Conservation (phyloP, 2,797 vertebrate species). For the Nyctalus aviator region DNA sequence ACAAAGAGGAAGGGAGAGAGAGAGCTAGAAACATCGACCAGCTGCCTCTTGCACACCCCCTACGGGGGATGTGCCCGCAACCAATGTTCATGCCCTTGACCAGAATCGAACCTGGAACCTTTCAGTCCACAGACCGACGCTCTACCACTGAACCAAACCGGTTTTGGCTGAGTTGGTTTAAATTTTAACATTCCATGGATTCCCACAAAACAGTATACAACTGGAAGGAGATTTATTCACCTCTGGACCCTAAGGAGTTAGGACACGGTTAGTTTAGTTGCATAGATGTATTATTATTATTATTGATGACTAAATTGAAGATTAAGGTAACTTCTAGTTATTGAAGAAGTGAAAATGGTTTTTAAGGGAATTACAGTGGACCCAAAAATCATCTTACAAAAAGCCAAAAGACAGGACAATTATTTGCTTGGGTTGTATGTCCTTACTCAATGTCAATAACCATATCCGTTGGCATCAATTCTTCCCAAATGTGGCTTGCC, state of each 20-base stretch:
- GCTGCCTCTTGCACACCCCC: no score
- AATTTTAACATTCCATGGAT: neutral
- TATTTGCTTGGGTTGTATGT: neutral
- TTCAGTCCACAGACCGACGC: no score
- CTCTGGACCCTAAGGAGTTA: neutral
- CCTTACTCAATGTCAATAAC: neutral
- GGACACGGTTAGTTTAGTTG: neutral
- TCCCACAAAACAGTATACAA: neutral
- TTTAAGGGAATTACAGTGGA: neutral
- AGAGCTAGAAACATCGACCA: no score
- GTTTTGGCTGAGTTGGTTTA: neutral
- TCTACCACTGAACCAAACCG: no score
- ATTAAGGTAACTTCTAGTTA: conserved; percentile 7
- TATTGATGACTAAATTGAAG: conserved; percentile 12
- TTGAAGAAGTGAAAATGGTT: conserved; percentile 21
- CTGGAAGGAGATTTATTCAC: neutral
- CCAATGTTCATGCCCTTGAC: no score
- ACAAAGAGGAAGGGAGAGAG: no score
- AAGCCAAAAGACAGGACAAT: neutral
- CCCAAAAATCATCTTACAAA: conserved; percentile 7
- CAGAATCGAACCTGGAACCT: no score
- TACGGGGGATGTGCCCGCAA: no score
- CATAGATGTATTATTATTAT: conserved; percentile 8
- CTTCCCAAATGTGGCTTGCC: neutral
- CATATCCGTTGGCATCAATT: neutral